Conservation (phyloP, 2,888 invertebrate species). For the Galerucella nymphaeae region DNA sequence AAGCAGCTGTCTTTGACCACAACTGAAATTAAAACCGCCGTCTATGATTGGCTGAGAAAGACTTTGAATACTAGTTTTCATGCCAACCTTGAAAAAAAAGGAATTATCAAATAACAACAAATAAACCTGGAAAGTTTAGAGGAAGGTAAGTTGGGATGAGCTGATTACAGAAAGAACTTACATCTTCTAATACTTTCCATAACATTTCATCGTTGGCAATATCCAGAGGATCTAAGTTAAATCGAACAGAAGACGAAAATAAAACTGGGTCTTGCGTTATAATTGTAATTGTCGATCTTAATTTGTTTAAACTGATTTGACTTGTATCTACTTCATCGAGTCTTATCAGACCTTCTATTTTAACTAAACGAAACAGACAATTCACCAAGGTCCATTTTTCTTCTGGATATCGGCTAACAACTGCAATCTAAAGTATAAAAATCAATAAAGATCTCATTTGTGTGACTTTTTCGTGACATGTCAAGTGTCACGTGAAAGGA, state of each 20-base stretch:
- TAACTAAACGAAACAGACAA: conserved; percentile 84
- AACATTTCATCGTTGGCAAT: conserved; percentile 77
- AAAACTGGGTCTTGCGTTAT: conserved; percentile 86
- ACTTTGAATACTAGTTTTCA: conserved; percentile 77
- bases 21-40: conserved; percentile 86
- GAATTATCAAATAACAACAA: neutral
- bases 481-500: too few species aligned
- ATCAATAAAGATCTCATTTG: too few species aligned
- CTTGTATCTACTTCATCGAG: conserved; percentile 82
- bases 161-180: conserved; percentile 53
- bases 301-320: conserved; percentile 77
- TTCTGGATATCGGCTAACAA: conserved; percentile 35
- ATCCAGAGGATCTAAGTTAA: conserved; percentile 86
- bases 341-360: conserved; percentile 78
- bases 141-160: too few species aligned
- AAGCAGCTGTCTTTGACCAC: conserved; percentile 88
- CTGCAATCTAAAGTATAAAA: conserved; percentile 59
- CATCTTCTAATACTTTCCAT: conserved; percentile 80
- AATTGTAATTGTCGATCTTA: conserved; percentile 85
- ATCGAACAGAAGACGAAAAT: conserved; percentile 82
- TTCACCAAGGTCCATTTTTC: conserved; percentile 86
- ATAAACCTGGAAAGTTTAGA: neutral
- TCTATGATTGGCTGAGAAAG: conserved; percentile 76
- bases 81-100: conserved; percentile 71
- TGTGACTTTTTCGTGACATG: too few species aligned